phyloP scores from a whole-genome alignment of 2,113 vertebrate genomes.

The Oplegnathus fasciatus region DNA sequence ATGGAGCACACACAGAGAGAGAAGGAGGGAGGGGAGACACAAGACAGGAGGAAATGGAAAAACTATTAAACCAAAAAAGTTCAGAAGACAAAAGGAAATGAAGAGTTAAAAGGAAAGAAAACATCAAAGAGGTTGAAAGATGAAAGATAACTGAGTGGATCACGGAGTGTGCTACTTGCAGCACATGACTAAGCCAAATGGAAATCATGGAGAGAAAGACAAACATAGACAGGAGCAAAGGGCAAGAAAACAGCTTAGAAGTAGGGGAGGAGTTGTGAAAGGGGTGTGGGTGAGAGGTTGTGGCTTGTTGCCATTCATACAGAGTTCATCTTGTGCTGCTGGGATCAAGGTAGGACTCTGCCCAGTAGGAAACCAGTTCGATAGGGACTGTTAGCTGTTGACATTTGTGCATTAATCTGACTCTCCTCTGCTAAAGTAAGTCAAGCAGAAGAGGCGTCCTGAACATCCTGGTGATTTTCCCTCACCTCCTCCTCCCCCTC shows the following conservation, averaged over 20 bases:
- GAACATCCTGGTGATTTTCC: neutral
- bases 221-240: slow-evolving; percentile 75
- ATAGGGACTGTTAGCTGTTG: neutral
- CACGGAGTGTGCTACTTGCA: slow-evolving; percentile 49
- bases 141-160: slow-evolving; percentile 54
- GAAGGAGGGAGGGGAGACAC: slow-evolving; percentile 56
- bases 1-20: slow-evolving; percentile 70
- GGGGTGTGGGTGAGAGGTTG: slow-evolving; percentile 49
- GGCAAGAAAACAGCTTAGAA: slow-evolving; percentile 67
- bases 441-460: neutral
- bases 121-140: slow-evolving; percentile 60
- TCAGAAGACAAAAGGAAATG: slow-evolving; percentile 59
- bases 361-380: neutral
- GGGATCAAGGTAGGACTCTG: slow-evolving; percentile 56
- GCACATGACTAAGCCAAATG: slow-evolving; percentile 58
- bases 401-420: neutral
- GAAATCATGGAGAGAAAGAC: slow-evolving; percentile 75
- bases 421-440: slow-evolving; percentile 17
- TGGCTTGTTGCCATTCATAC: slow-evolving; percentile 42
- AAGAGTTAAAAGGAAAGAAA: slow-evolving; percentile 72
- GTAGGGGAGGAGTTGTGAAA: slow-evolving; percentile 39
- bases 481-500: neutral
- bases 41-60: slow-evolving; percentile 79
- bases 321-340: slow-evolving; percentile 37
- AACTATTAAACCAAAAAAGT: slow-evolving; percentile 73